phyloP scores from a whole-genome alignment of 2,797 vertebrate species.

The Enteromius trimaculatus region DNA sequence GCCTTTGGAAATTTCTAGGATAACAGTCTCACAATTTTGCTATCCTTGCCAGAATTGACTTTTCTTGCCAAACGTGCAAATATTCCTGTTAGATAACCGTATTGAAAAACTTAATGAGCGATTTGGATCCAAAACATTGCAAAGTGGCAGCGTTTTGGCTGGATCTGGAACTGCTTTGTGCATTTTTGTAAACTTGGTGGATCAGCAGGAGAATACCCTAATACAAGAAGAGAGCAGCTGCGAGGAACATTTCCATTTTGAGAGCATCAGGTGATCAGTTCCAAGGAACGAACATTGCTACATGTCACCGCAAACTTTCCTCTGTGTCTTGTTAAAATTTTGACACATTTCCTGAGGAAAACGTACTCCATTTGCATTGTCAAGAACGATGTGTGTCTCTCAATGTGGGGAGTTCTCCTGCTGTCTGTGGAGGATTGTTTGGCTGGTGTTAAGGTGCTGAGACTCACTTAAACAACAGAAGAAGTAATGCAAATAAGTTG shows the following conservation, averaged over 20 bases:
- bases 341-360: conserved; percentile 17
- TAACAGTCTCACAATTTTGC: not conserved
- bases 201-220: not conserved
- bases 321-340: conserved; percentile 3
- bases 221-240: conserved; percentile 18
- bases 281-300: not conserved
- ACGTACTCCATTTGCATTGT: not conserved
- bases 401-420: not conserved
- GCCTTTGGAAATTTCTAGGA: not conserved
- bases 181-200: conserved; percentile 1
- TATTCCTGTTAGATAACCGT: not conserved
- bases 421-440: conserved; percentile 9
- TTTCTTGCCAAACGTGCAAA: not conserved
- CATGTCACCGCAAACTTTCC: not conserved
- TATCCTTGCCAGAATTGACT: not conserved
- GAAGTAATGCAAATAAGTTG: not conserved
- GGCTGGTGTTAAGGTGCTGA: not conserved
- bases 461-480: not conserved
- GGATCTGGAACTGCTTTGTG: not conserved
- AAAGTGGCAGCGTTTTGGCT: not conserved
- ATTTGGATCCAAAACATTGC: not conserved
- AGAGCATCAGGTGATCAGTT: not conserved
- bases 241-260: not conserved
- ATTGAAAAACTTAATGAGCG: not conserved
- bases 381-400: not conserved